phyloP scores from a whole-genome alignment of 2,888 invertebrate species.

The Schizaphis graminum region DNA sequence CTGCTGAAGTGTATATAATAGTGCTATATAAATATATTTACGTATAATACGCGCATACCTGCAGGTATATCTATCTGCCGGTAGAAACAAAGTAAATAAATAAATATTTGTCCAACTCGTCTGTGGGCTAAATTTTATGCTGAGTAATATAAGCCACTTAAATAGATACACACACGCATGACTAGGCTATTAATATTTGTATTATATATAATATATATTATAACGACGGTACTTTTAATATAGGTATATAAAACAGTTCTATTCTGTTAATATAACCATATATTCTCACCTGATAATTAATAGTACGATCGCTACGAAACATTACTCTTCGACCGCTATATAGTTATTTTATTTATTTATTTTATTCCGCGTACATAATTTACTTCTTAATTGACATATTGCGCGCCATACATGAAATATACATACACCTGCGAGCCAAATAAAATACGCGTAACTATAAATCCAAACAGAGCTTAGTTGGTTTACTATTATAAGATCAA shows the following conservation, averaged over 20 bases:
- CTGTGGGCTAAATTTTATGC: constrained; percentile 27
- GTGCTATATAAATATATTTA: not conserved
- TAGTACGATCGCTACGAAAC: not conserved
- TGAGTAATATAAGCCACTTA: constrained; percentile 35
- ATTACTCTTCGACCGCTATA: not conserved
- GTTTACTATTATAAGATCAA: not conserved
- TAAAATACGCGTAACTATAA: not conserved
- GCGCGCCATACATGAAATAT: not conserved
- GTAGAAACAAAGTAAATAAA: not conserved
- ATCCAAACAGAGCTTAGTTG: not conserved
- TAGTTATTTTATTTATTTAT: not conserved
- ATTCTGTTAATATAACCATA: not conserved
- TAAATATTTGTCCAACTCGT: constrained; percentile 32
- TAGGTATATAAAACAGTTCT: not conserved
- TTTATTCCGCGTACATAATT: not conserved
- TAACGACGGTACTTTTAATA: not conserved
- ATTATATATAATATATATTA: not conserved
- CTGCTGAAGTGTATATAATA: not conserved
- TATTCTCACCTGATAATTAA: constrained; percentile 1
- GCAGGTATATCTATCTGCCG: not conserved
- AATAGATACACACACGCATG: constrained; percentile 41
- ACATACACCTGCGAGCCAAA: not conserved
- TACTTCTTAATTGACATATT: not conserved
- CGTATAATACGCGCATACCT: not conserved
- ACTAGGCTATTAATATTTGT: constrained; percentile 4